Conservation (phyloP, 2,797 vertebrate genomes). For the Diplodus sargus region DNA sequence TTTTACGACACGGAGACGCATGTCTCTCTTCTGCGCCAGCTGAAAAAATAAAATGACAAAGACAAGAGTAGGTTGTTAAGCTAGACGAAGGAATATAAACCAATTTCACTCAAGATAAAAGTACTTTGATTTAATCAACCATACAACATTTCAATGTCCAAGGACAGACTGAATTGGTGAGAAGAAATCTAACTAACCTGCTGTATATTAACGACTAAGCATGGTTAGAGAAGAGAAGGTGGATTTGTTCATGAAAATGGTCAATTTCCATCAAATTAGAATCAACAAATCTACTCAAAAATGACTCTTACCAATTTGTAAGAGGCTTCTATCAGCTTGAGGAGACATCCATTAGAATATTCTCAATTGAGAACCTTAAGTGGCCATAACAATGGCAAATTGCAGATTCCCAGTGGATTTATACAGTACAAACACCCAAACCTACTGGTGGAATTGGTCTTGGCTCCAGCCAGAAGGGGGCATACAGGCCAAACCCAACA, state of each 20-base stretch:
- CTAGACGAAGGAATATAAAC: background rate
- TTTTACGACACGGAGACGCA: background rate
- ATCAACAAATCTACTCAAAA: constrained; percentile 1
- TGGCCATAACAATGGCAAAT: background rate
- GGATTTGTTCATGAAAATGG: background rate
- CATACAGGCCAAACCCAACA: background rate
- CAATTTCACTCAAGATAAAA: background rate
- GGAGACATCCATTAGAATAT: constrained; percentile 3
- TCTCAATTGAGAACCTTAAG: background rate
- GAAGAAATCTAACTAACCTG: background rate
- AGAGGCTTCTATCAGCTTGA: background rate
- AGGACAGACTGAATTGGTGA: background rate
- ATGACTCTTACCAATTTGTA: background rate
- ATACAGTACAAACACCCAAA: background rate
- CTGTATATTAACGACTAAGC: background rate
- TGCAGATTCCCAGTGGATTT: background rate
- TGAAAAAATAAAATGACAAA: background rate
- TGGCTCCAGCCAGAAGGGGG: constrained; percentile 10
- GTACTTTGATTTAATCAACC: background rate
- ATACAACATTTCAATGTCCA: background rate
- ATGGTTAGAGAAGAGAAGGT: background rate
- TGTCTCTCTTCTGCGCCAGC: background rate
- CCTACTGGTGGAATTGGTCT: background rate
- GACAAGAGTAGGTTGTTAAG: background rate
- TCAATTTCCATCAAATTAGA: background rate